Evolutionary conservation across 1,140 invertebrate species (phyloP).

Genomic region (Oreohelix idahoensis): DNA sequence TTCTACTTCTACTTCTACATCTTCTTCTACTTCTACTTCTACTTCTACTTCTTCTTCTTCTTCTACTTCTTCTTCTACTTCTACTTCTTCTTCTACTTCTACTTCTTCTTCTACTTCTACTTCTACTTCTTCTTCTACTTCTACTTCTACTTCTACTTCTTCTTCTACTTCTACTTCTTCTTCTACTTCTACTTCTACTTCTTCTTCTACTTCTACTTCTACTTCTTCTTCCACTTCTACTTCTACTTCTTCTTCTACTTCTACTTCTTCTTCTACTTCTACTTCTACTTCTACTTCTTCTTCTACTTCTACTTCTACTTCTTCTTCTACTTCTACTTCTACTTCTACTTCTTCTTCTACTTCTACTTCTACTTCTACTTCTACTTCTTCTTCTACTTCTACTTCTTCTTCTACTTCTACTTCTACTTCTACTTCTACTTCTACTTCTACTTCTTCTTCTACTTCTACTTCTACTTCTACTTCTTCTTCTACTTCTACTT

Average conservation of each 20-base stretch:
- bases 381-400: too few relatives aligned
- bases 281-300: not conserved
- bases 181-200: not conserved
- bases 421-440: slow-evolving; percentile 85
- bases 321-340: not conserved
- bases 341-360: too few relatives aligned
- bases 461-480: slow-evolving; percentile 42
- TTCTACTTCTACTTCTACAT: not conserved
- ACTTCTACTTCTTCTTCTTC: not conserved
- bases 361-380: too few relatives aligned
- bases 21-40: not conserved
- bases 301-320: not conserved
- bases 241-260: not conserved
- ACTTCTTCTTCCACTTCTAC: not conserved
- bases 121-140: not conserved
- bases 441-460: slow-evolving; percentile 85
- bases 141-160: not conserved
- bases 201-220: not conserved
- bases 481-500: not conserved
- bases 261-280: slow-evolving; percentile 2
- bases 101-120: not conserved
- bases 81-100: not conserved
- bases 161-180: not conserved
- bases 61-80: not conserved
- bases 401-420: too few relatives aligned